Conservation (phyloP, 2,888 invertebrate genomes). For the Gonocerus acuteangulatus region DNA sequence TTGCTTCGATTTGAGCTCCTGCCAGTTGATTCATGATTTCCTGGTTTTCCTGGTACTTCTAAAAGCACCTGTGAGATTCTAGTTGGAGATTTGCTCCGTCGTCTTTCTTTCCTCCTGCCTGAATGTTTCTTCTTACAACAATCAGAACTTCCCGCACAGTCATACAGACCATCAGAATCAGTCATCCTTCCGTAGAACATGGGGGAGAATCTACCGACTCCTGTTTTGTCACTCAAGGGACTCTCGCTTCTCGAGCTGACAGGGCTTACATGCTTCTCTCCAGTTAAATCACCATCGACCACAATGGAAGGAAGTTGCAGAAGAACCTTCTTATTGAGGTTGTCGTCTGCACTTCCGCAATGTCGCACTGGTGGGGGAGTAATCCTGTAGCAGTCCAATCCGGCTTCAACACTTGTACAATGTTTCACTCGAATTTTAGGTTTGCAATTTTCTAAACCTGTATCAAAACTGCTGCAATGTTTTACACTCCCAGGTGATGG, state of each 20-base stretch:
- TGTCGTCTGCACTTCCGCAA: constrained; percentile 28
- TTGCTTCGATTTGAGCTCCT: constrained; percentile 43
- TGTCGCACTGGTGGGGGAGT: constrained; percentile 29
- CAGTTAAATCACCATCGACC: constrained; percentile 45
- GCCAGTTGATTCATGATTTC: background rate
- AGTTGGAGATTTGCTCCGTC: constrained; percentile 48
- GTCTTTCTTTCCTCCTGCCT: constrained; percentile 56
- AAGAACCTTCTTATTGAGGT: constrained; percentile 9
- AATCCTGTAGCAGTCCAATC: constrained; percentile 35
- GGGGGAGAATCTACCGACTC: constrained; percentile 58
- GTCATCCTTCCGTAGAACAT: constrained; percentile 65
- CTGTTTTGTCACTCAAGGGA: constrained; percentile 64
- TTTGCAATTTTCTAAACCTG: constrained; percentile 33
- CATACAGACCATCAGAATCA: constrained; percentile 71
- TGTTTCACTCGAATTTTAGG: constrained; percentile 36
- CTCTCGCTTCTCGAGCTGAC: constrained; percentile 73
- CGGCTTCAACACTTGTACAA: constrained; percentile 37
- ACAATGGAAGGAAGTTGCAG: constrained; percentile 56
- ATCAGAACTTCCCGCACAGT: constrained; percentile 71
- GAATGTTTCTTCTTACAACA: constrained; percentile 48
- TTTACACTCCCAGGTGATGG: constrained; percentile 28
- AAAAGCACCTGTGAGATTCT: constrained; percentile 46
- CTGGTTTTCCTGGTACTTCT: constrained; percentile 54
- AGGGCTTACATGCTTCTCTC: too few relatives aligned
- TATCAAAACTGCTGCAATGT: constrained; percentile 37